phyloP scores from a whole-genome alignment of 1,140 invertebrate genomes.

The Idris sp. region DNA sequence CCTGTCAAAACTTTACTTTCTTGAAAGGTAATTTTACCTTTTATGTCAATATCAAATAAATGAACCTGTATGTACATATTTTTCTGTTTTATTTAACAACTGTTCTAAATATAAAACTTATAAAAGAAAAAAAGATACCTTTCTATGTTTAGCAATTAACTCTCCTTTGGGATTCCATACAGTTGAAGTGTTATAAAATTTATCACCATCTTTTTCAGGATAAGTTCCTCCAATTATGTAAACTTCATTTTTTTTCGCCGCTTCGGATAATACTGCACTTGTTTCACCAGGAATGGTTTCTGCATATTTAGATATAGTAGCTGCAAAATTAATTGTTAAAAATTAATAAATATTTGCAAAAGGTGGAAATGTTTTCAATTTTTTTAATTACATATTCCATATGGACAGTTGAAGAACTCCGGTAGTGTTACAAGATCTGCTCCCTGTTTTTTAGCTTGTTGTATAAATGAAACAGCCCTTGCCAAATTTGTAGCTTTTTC shows the following conservation, averaged over 20 bases:
- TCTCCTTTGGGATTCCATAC: conserved; percentile 90
- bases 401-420: conserved; percentile 97
- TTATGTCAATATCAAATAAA: conserved; percentile 97
- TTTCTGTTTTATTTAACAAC: too few species aligned
- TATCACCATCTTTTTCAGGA: conserved; percentile 85
- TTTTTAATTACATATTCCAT: conserved; percentile 85
- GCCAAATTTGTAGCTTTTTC: conserved; percentile 88
- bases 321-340: too few species aligned
- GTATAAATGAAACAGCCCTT: conserved; percentile 85
- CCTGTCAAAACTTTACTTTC: conserved; percentile 91
- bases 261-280: conserved; percentile 82
- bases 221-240: conserved; percentile 94
- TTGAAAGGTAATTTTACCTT: conserved; percentile 94
- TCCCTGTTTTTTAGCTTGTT: conserved; percentile 85
- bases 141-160: conserved; percentile 86
- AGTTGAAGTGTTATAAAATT: conserved; percentile 94
- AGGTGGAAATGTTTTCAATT: too few species aligned
- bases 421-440: conserved; percentile 90
- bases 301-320: conserved; percentile 91
- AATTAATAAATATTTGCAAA: neutral
- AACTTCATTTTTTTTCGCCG: conserved; percentile 87
- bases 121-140: conserved; percentile 79
- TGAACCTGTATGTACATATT: conserved; percentile 83
- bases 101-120: too few species aligned
- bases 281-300: conserved; percentile 91